These are phyloP conservation scores for Colinus virginianus DNA, from an alignment of 2,113 vertebrate species.

Conservation along the genomic window DNA sequence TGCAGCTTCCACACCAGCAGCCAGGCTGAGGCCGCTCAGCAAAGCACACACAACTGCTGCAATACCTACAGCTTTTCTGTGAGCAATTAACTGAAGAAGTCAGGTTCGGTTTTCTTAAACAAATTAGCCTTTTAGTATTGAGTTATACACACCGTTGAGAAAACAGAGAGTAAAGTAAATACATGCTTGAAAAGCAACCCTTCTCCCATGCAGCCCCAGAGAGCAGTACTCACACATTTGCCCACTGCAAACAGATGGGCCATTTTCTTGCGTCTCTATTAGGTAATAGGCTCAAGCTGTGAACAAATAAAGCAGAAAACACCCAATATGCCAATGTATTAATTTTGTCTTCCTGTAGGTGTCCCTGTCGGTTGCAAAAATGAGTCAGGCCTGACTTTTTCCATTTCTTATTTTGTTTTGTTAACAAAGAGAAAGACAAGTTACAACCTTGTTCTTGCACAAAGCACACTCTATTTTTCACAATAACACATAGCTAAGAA, in stretches of 20 bases:
- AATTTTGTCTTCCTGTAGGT: slow-evolving; percentile 69
- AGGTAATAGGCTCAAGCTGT: slow-evolving; percentile 75
- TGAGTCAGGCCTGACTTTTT: neutral
- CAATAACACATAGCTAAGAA: neutral
- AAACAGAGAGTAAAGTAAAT: slow-evolving; percentile 73
- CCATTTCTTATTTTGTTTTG: neutral
- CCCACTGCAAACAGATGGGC: slow-evolving; percentile 72
- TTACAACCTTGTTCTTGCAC: neutral
- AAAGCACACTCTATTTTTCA: neutral
- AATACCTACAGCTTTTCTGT: slow-evolving; percentile 59
- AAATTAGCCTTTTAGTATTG: slow-evolving; percentile 73
- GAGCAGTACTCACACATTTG: slow-evolving; percentile 65
- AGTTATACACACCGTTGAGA: slow-evolving; percentile 71
- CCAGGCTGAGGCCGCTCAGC: neutral
- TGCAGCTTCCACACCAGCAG: neutral
- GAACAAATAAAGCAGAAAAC: slow-evolving; percentile 76
- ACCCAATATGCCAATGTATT: slow-evolving; percentile 73
- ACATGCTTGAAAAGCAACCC: slow-evolving; percentile 64
- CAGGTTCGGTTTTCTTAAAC: slow-evolving; percentile 72
- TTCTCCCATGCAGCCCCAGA: slow-evolving; percentile 63
- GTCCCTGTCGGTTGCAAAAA: slow-evolving; percentile 63
- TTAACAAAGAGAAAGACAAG: neutral
- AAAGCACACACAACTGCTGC: slow-evolving; percentile 42
- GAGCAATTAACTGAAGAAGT: slow-evolving; percentile 72
- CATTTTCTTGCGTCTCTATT: slow-evolving; percentile 75